A percentile compares a stretch with the other conserved stretches of the same genome.
Evolutionary conservation across 1,140 invertebrate genomes (phyloP).

Genomic region (Lerema accius): DNA sequence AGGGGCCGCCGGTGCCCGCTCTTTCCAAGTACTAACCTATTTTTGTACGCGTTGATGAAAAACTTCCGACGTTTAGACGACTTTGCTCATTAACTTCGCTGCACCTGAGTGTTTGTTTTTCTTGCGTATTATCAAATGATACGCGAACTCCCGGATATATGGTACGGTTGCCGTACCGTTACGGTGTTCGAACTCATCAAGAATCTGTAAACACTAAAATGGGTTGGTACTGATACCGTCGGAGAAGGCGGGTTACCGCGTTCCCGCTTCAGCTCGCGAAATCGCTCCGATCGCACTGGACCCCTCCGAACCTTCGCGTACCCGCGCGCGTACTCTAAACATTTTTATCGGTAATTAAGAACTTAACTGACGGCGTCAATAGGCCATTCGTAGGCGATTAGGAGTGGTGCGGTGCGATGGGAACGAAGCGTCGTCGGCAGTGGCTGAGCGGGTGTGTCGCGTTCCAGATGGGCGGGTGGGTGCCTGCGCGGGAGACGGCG

Average conservation of each 20-base stretch:
- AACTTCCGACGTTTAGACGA: slow-evolving; percentile 52
- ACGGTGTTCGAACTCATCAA: slow-evolving; percentile 3
- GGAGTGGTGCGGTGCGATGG: slow-evolving; percentile 74
- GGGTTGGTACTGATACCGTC: slow-evolving; percentile 67
- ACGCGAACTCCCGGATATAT: slow-evolving; percentile 32
- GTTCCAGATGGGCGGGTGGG: slow-evolving; percentile 75
- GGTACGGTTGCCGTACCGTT: slow-evolving; percentile 12
- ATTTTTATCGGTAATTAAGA: slow-evolving; percentile 30
- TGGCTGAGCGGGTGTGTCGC: slow-evolving; percentile 75
- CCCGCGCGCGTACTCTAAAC: slow-evolving; percentile 41
- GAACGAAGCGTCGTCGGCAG: slow-evolving; percentile 63
- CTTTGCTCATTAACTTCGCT: slow-evolving; percentile 39
- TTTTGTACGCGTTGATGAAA: slow-evolving; percentile 60
- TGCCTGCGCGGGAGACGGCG: slow-evolving; percentile 66
- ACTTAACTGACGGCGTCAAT: slow-evolving; percentile 31
- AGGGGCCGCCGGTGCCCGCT: slow-evolving; percentile 69
- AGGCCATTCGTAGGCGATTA: slow-evolving; percentile 41
- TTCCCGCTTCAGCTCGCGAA: slow-evolving; percentile 59
- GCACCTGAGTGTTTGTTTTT: slow-evolving; percentile 28
- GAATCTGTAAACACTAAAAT: slow-evolving; percentile 47
- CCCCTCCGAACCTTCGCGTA: slow-evolving; percentile 63
- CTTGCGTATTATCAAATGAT: slow-evolving; percentile 18
- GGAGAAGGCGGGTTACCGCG: slow-evolving; percentile 63
- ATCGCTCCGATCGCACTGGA: slow-evolving; percentile 76
- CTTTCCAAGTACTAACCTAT: slow-evolving; percentile 76